These are phyloP conservation scores for Amphiura filiformis DNA, from an alignment of 35 echinoderm and acorn worm species.

Conservation along the genomic window DNA sequence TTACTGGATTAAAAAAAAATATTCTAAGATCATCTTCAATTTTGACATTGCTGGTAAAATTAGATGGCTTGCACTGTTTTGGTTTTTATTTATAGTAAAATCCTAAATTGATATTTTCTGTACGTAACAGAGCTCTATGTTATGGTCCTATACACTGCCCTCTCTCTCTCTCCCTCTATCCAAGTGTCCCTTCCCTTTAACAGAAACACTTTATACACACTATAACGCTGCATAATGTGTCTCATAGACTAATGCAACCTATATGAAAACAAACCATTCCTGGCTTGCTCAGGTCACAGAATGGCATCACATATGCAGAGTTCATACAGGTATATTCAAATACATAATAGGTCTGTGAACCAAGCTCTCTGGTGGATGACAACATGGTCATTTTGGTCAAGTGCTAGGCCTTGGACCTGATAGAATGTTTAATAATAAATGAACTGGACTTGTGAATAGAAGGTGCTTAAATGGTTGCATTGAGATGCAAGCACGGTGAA, in stretches of 20 bases:
- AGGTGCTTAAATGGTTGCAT: not conserved
- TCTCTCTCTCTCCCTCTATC: no score
- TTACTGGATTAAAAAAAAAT: no score
- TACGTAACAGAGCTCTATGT: no score
- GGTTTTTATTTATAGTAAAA: no score
- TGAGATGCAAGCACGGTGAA: not conserved
- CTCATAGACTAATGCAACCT: not conserved
- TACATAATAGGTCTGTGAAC: not conserved
- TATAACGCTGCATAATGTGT: no score
- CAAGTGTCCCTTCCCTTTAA: no score
- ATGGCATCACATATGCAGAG: not conserved
- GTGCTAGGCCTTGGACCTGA: not conserved
- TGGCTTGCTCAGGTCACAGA: not conserved
- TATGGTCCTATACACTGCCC: no score
- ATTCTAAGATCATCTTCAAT: no score
- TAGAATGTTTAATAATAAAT: not conserved
- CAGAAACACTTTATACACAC: no score
- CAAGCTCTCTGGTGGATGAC: not conserved
- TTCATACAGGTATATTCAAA: not conserved
- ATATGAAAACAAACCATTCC: not conserved
- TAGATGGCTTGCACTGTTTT: no score
- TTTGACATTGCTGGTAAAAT: no score
- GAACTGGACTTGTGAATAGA: not conserved
- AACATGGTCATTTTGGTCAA: not conserved
- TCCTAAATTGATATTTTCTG: no score